Conservation (phyloP, 2,888 invertebrate genomes). For the Venusia cambrica region DNA sequence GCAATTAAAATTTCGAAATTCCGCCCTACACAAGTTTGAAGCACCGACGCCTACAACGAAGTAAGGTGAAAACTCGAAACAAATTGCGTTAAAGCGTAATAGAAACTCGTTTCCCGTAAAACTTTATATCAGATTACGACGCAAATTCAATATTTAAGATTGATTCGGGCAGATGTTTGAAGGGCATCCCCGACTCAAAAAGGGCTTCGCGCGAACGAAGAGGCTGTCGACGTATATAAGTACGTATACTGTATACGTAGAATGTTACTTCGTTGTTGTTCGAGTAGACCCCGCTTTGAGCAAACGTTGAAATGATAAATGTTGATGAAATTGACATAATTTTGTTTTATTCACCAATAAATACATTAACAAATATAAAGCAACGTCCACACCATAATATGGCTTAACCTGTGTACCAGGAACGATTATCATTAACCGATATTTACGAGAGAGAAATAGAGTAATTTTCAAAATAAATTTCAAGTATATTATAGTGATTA, state of each 20-base stretch:
- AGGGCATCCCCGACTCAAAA: conserved; percentile 53
- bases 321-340: too few relatives aligned
- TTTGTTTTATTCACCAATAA: too few relatives aligned
- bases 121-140: conserved; percentile 75
- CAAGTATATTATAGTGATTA: not conserved
- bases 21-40: conserved; percentile 55
- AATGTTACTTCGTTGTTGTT: conserved; percentile 16
- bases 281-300: too few relatives aligned
- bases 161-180: conserved; percentile 75
- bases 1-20: conserved; percentile 62
- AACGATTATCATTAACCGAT: too few relatives aligned
- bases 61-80: conserved; percentile 73
- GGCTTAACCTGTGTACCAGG: too few relatives aligned
- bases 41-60: conserved; percentile 47
- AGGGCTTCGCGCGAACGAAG: conserved; percentile 39
- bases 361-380: too few relatives aligned
- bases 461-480: not conserved
- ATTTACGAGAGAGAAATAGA: too few relatives aligned
- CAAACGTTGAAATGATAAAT: too few relatives aligned
- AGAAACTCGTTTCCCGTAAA: conserved; percentile 77
- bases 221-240: conserved; percentile 4
- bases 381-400: too few relatives aligned
- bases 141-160: conserved; percentile 81
- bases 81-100: conserved; percentile 79
- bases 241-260: conserved; percentile 5